Conservation (phyloP, 2,113 vertebrate genomes). For the Hirundichthys speculiger region DNA sequence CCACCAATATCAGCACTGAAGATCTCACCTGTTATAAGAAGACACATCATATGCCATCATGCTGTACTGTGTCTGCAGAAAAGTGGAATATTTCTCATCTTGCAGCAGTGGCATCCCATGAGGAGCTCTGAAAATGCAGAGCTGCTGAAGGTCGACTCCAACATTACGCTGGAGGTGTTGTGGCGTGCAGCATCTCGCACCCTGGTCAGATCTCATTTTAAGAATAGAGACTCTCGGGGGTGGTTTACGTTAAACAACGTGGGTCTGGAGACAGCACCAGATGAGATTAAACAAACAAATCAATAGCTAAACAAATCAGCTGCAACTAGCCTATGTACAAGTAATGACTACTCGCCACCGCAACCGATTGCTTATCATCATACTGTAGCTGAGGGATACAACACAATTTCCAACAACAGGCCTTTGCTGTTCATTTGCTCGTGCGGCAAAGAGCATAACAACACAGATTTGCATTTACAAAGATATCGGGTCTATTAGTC, state of each 20-base stretch:
- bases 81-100: conserved; percentile 20
- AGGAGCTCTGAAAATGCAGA: conserved; percentile 29
- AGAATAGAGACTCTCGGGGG: conserved; percentile 38
- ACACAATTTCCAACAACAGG: conserved; percentile 25
- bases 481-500: conserved; percentile 40
- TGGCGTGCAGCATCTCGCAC: conserved; percentile 24
- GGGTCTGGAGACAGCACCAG: conserved; percentile 8
- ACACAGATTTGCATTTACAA: conserved; percentile 53
- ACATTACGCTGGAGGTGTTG: conserved; percentile 37
- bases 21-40: conserved; percentile 60
- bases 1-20: conserved; percentile 71
- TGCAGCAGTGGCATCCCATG: conserved; percentile 38
- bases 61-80: conserved; percentile 32
- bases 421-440: conserved; percentile 34
- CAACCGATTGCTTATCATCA: conserved; percentile 14
- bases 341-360: conserved; percentile 15
- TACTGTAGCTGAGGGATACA: conserved; percentile 1
- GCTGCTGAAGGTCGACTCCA: conserved; percentile 46
- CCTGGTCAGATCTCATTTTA: conserved; percentile 38
- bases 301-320: conserved; percentile 69
- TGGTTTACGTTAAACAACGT: conserved; percentile 30
- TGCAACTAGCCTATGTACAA: conserved; percentile 30
- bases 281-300: conserved; percentile 60
- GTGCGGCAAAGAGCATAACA: conserved; percentile 56
- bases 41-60: conserved; percentile 47